Evolutionary conservation across 2,888 invertebrate species (phyloP).

Genomic region (Drosophila pseudotalamancana): DNA sequence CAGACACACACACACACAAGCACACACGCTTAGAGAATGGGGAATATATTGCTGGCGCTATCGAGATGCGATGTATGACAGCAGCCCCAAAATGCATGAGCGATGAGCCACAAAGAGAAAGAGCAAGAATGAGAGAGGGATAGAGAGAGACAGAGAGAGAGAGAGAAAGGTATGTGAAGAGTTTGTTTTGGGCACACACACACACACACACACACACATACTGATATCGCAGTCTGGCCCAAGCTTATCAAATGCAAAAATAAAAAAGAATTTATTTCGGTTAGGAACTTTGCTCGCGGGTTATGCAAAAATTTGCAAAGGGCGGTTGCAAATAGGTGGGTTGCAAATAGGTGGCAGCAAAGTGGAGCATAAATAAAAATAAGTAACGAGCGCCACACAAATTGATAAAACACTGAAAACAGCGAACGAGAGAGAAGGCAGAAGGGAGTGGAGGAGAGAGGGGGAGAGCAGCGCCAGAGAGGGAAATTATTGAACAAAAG

Average conservation of each 20-base stretch:
- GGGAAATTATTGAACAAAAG: constrained; percentile 76
- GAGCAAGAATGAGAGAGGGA: not conserved
- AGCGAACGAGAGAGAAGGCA: not conserved
- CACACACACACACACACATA: too few species aligned
- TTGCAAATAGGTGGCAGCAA: constrained; percentile 23
- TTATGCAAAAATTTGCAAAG: constrained; percentile 74
- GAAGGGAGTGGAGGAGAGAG: constrained; percentile 9
- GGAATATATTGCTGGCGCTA: constrained; percentile 47
- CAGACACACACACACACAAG: constrained; percentile 20
- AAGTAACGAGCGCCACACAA: constrained; percentile 74
- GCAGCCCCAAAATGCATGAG: constrained; percentile 69
- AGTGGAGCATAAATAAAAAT: constrained; percentile 70
- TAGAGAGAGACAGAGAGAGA: not conserved
- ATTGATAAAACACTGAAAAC: constrained; percentile 75
- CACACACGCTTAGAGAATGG: constrained; percentile 13
- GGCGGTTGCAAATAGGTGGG: constrained; percentile 23
- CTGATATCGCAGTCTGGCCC: constrained; percentile 48
- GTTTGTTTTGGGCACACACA: constrained; percentile 54
- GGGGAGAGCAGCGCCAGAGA: constrained; percentile 25
- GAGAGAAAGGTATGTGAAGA: not conserved
- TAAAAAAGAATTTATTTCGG: constrained; percentile 74
- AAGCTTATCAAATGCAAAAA: constrained; percentile 77
- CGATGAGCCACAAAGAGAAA: constrained; percentile 34
- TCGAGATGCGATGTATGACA: constrained; percentile 75
- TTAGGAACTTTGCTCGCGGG: constrained; percentile 78